Percentiles rank a stretch among this genome's conserved stretches.
These are phyloP conservation scores for Eclectus roratus DNA, from an alignment of 2,113 vertebrate genomes.

Conservation along the genomic window DNA sequence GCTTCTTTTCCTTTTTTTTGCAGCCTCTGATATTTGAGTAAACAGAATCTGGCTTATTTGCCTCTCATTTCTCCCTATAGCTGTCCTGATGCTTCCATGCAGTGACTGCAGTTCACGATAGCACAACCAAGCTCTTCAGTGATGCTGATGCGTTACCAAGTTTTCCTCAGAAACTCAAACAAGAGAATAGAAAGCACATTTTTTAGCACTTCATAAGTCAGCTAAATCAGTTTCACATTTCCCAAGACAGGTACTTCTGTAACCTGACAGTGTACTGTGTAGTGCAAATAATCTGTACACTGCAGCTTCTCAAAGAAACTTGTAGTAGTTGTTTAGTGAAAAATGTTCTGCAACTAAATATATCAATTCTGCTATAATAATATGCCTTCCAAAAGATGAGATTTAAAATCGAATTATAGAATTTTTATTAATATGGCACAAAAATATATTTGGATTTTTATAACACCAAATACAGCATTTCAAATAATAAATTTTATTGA, in stretches of 20 bases:
- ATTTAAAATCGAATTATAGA: neutral
- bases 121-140: neutral
- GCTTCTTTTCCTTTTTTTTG: neutral
- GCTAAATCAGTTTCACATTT: neutral
- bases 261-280: neutral
- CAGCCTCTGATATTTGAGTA: neutral
- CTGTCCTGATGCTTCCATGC: neutral
- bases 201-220: neutral
- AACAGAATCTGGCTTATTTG: neutral
- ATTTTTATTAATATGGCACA: neutral
- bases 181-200: neutral
- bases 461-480: neutral
- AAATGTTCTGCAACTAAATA: neutral
- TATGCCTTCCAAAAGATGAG: neutral
- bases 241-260: neutral
- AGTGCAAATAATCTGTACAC: neutral
- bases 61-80: neutral
- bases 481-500: neutral
- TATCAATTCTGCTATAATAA: neutral
- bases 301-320: neutral
- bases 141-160: neutral
- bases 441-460: neutral
- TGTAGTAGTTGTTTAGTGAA: neutral
- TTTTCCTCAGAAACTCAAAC: neutral
- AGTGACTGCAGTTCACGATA: neutral